These are phyloP conservation scores for Cynaeus angustus DNA, from an alignment of 2,888 invertebrate genomes.

Conservation along the genomic window DNA sequence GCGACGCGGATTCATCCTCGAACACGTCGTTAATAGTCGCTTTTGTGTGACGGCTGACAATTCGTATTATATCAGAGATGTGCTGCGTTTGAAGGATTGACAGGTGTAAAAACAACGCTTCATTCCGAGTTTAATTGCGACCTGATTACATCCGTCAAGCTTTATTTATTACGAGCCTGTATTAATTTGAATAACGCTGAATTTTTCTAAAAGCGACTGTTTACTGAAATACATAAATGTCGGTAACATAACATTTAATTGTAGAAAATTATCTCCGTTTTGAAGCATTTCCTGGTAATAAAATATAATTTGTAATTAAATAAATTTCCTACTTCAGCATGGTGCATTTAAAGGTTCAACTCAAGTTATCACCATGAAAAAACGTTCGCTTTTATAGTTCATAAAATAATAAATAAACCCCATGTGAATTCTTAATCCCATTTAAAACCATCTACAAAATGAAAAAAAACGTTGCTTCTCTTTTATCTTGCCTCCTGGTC, in stretches of 20 bases:
- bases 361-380: not conserved
- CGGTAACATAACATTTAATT: not conserved
- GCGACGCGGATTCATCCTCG: slow-evolving; percentile 37
- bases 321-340: slow-evolving; percentile 31
- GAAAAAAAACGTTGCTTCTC: not conserved
- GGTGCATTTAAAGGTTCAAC: slow-evolving; percentile 14
- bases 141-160: slow-evolving; percentile 44
- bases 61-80: slow-evolving; percentile 36
- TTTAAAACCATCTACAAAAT: not conserved
- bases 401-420: slow-evolving; percentile 2
- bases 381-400: slow-evolving; percentile 15
- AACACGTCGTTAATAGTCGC: slow-evolving; percentile 47
- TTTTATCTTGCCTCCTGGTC: not conserved
- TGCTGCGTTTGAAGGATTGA: slow-evolving; percentile 48
- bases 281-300: slow-evolving; percentile 22
- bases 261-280: slow-evolving; percentile 3
- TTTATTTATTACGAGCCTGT: slow-evolving; percentile 8
- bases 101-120: slow-evolving; percentile 48
- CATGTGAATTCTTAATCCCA: not conserved
- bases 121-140: slow-evolving; percentile 46
- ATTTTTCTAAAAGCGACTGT: not conserved
- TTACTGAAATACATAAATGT: not conserved
- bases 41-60: slow-evolving; percentile 47
- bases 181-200: slow-evolving; percentile 1
- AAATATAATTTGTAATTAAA: slow-evolving; percentile 26